These are phyloP conservation scores for Bradysia coprophila DNA, from an alignment of 1,140 invertebrate species.

Conservation along the genomic window DNA sequence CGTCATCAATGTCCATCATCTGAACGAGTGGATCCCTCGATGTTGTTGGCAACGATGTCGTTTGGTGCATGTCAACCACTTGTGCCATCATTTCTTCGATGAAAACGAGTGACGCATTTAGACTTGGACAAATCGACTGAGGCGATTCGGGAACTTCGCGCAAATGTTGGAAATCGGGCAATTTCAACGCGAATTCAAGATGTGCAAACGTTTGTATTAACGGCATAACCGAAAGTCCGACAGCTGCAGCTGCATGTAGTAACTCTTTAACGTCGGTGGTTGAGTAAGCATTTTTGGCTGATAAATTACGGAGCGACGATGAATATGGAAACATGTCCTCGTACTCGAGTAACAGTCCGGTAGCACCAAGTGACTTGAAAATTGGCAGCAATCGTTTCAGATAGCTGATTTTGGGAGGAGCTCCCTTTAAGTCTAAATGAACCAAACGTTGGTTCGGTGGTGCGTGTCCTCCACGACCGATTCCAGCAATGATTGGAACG, in stretches of 20 bases:
- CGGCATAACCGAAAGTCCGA: conserved; percentile 67
- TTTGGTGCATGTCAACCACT: conserved; percentile 29
- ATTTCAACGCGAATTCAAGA: conserved; percentile 77
- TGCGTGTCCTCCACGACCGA: conserved; percentile 16
- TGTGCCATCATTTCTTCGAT: conserved; percentile 70
- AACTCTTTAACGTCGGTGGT: conserved; percentile 45
- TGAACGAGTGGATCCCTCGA: not conserved
- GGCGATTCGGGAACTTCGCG: conserved; percentile 60
- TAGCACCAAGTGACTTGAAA: conserved; percentile 59
- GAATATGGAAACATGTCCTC: conserved; percentile 95
- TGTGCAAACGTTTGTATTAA: conserved; percentile 93
- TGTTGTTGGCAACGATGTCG: not conserved
- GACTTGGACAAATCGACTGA: conserved; percentile 68
- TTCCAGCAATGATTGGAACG: conserved; percentile 15
- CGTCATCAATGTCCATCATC: not conserved
- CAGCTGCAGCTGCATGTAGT: conserved; percentile 34
- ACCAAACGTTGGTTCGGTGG: conserved; percentile 34
- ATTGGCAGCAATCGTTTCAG: conserved; percentile 55
- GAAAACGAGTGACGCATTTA: conserved; percentile 46
- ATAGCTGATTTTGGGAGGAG: conserved; percentile 40
- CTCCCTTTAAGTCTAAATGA: conserved; percentile 83
- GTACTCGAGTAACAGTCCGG: conserved; percentile 82
- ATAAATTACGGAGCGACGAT: conserved; percentile 41
- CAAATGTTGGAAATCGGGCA: conserved; percentile 50
- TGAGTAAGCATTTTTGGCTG: conserved; percentile 61